Percentiles rank a stretch among this genome's conserved stretches.
phyloP scores from a whole-genome alignment of 2,888 invertebrate species.

The Melikaiella ostensackeni region DNA sequence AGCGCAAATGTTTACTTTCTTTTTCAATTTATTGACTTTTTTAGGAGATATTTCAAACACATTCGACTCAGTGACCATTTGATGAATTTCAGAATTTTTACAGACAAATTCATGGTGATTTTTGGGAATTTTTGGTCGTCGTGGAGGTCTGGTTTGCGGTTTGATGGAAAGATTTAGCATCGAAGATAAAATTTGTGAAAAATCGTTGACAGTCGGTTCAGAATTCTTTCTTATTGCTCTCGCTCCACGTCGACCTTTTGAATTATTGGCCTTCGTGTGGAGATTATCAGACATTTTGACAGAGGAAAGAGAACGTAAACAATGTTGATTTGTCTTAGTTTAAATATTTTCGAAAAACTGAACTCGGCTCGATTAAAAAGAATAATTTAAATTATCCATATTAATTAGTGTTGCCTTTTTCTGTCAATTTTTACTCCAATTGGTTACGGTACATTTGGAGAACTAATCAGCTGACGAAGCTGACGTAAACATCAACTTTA shows the following conservation, averaged over 20 bases:
- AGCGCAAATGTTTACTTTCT: not conserved
- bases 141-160: conserved; percentile 12
- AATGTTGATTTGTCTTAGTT: not conserved
- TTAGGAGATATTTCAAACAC: conserved; percentile 40
- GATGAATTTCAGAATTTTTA: conserved; percentile 27
- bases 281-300: conserved; percentile 24
- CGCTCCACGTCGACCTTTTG: conserved; percentile 6
- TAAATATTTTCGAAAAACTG: not conserved
- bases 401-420: not conserved
- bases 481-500: too few species aligned
- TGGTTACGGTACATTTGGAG: too few species aligned
- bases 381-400: not conserved
- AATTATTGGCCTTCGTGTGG: not conserved
- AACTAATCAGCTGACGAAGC: too few species aligned
- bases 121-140: not conserved
- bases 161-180: not conserved
- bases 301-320: not conserved
- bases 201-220: not conserved
- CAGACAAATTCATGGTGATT: not conserved
- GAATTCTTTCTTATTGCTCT: conserved; percentile 1
- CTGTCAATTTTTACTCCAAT: not conserved
- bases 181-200: conserved; percentile 9
- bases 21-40: not conserved
- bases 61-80: conserved; percentile 29
- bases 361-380: not conserved